Evolutionary conservation across 2,113 vertebrate genomes (phyloP), one percentile per base, ranked within the genome.

Genomic region (Erpornis zantholeuca): DNA sequence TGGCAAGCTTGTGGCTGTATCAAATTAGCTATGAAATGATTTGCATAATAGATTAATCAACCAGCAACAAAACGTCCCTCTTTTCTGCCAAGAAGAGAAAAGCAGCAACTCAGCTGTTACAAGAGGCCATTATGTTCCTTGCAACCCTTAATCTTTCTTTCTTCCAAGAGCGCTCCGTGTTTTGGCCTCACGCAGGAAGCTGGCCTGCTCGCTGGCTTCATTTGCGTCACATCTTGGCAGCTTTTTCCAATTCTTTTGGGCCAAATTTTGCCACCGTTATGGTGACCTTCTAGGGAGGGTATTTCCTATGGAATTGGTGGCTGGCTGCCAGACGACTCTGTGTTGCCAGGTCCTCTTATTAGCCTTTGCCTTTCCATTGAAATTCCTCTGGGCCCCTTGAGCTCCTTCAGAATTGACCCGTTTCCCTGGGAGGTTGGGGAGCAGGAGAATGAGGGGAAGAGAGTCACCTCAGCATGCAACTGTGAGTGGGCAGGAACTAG

Each of bases 1-100:
- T 95, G 88, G 92, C 76, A 31, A 90, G 82, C 86, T 49, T 54
- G 71, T 81, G 77, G 91, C 90, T 82, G 87, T 92, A 96, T 90
- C 84, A 86, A 91, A 97, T 96, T 94, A 95, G 71, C 82, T 92
- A 73, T 88, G 82, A 95, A 94, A 53, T 91, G 54, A 96, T 96
- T 97, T 96, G 90, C 94, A 96, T 96, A 96, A 96, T 82, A 94
- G 94, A 96, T 96, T 96, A 95, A 96, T 96, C 95, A 96, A 53
- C 81, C 69, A 71, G 90, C 84, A 88, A 94, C 93, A 87, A 91
- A 96, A 70, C 64, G 76, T 82, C 70, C 47, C 35, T 87, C 73
- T 95, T 78, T 89, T 86, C 84, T 93, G 91, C 95, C 91, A 95
- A 80, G 87, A 35, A 87, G 91, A 94, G 91, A 68, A 95, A 96